Conservation (phyloP, 2,888 invertebrate genomes). For the Leuctra nigra region DNA sequence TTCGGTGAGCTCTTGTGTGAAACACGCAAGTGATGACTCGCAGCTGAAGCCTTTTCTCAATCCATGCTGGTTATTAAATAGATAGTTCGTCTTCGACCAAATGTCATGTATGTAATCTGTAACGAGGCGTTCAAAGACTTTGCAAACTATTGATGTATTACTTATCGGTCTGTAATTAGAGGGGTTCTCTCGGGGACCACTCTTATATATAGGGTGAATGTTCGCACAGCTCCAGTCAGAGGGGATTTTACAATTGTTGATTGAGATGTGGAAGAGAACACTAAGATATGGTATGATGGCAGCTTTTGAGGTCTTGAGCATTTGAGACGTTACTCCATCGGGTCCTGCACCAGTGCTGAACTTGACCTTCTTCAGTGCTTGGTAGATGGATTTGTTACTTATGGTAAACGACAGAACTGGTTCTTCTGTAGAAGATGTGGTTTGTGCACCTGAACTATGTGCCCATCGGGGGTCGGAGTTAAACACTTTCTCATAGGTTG, state of each 20-base stretch:
- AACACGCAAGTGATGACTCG: too few species aligned
- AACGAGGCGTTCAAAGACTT: too few species aligned
- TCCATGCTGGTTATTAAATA: too few species aligned
- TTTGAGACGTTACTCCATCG: background rate
- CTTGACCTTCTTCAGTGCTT: background rate
- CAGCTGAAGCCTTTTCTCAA: too few species aligned
- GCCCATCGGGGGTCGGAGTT: background rate
- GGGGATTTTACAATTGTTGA: background rate
- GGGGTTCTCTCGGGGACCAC: background rate
- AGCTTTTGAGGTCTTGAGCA: background rate
- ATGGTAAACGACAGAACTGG: too few species aligned
- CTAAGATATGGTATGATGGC: background rate
- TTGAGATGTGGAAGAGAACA: background rate
- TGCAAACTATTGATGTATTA: too few species aligned
- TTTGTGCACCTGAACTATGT: too few species aligned
- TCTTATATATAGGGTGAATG: background rate
- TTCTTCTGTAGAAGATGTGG: too few species aligned
- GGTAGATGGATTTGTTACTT: background rate
- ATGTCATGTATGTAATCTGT: too few species aligned
- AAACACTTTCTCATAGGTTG: background rate
- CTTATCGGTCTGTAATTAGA: too few species aligned
- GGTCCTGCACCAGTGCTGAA: background rate
- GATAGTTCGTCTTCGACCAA: too few species aligned
- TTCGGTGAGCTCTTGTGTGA: too few species aligned
- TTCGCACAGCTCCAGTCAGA: background rate